Percentiles rank a stretch among this genome's conserved stretches.
Conservation (phyloP, 2,113 vertebrate genomes). For the Pseudonaja textilis region DNA sequence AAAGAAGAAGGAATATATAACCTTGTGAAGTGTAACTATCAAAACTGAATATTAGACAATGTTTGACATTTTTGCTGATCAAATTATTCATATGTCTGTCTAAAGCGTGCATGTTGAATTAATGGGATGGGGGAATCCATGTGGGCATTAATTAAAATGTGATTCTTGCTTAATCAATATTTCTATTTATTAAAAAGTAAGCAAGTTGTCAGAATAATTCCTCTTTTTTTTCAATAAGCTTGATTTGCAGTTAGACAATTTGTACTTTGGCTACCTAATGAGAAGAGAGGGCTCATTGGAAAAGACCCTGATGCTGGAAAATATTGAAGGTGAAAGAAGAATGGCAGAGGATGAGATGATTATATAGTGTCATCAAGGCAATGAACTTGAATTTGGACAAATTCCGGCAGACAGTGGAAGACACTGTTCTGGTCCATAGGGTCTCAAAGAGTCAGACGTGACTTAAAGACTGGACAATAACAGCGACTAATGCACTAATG, state of each 20-base stretch:
- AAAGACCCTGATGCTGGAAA: neutral
- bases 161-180: neutral
- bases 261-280: neutral
- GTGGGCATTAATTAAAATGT: neutral
- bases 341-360: neutral
- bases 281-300: neutral
- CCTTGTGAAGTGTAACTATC: neutral
- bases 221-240: neutral
- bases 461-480: neutral
- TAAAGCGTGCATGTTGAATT: neutral
- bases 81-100: neutral
- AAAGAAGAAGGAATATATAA: neutral
- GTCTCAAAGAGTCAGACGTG: neutral
- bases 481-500: neutral
- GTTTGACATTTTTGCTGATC: neutral
- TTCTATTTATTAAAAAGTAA: neutral
- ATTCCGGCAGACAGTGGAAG: neutral
- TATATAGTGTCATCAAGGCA: neutral
- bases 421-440: neutral
- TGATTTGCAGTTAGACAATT: neutral
- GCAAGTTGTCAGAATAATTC: neutral
- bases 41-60: neutral
- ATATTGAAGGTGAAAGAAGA: neutral
- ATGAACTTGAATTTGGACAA: neutral
- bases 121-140: neutral